Conservation (phyloP, 1,140 invertebrate species). For the Drosophila setifemur region DNA sequence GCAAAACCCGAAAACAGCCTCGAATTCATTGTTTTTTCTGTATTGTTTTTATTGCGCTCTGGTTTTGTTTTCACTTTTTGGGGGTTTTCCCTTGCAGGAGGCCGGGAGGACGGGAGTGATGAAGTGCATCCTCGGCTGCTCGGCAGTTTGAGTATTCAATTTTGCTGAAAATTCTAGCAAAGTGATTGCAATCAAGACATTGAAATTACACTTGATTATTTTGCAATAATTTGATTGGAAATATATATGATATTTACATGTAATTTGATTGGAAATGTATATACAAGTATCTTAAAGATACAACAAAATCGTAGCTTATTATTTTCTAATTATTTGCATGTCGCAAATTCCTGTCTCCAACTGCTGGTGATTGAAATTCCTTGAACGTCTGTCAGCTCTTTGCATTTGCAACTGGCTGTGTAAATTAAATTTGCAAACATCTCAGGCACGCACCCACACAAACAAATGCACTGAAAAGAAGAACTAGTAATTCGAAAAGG, state of each 20-base stretch:
- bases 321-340: conserved; percentile 19
- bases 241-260: too few species aligned
- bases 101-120: too few species aligned
- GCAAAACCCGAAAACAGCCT: not conserved
- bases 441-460: conserved; percentile 15
- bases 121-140: not conserved
- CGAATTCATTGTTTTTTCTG: not conserved
- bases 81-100: not conserved
- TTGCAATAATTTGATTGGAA: too few species aligned
- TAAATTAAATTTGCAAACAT: conserved; percentile 62
- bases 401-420: conserved; percentile 41
- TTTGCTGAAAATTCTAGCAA: not conserved
- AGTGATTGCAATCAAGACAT: too few species aligned
- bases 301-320: not conserved
- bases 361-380: conserved; percentile 1
- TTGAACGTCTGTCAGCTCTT: conserved; percentile 3
- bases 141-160: not conserved
- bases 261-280: too few species aligned
- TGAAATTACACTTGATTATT: too few species aligned
- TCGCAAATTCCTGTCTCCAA: not conserved
- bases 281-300: too few species aligned
- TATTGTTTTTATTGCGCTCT: conserved; percentile 4
- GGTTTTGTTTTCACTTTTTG: not conserved
- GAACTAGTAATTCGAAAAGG: too few species aligned
- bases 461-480: not conserved